Conservation (phyloP, 2,113 vertebrate species). For the Taxidea taxus region DNA sequence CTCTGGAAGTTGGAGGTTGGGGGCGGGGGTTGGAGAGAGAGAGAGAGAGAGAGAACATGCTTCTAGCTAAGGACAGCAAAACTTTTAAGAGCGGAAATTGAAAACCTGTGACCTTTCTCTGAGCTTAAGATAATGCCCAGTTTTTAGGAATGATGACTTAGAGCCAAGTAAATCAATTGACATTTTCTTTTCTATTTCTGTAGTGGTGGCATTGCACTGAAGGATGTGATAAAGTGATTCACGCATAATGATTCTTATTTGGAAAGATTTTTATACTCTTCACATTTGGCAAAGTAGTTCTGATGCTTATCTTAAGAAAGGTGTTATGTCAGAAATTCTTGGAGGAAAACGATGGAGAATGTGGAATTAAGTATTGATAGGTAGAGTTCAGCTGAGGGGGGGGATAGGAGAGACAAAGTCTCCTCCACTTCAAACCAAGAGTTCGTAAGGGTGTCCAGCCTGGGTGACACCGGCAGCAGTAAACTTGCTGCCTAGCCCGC, state of each 20-base stretch:
- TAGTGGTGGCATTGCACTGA: neutral
- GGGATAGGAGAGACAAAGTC: neutral
- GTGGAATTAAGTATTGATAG: neutral
- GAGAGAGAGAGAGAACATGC: neutral
- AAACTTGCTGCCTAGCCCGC: neutral
- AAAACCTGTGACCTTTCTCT: neutral
- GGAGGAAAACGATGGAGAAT: neutral
- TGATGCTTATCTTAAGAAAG: neutral
- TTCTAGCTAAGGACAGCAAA: neutral
- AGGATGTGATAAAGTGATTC: neutral
- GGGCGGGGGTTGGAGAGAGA: too few species aligned
- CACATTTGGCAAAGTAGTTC: neutral
- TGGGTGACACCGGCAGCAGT: neutral
- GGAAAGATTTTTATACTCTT: neutral
- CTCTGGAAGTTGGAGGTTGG: neutral
- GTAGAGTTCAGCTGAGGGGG: neutral
- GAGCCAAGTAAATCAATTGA: neutral
- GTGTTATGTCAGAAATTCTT: neutral
- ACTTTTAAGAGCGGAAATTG: neutral
- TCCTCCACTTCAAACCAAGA: neutral
- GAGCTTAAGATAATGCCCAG: neutral
- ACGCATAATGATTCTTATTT: neutral
- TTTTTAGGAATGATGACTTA: neutral
- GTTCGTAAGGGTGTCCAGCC: neutral
- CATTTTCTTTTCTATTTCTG: neutral